Base-by-base conservation (phyloP, 1,140 invertebrate species). In the Zaprionus lachaisei region DNA sequence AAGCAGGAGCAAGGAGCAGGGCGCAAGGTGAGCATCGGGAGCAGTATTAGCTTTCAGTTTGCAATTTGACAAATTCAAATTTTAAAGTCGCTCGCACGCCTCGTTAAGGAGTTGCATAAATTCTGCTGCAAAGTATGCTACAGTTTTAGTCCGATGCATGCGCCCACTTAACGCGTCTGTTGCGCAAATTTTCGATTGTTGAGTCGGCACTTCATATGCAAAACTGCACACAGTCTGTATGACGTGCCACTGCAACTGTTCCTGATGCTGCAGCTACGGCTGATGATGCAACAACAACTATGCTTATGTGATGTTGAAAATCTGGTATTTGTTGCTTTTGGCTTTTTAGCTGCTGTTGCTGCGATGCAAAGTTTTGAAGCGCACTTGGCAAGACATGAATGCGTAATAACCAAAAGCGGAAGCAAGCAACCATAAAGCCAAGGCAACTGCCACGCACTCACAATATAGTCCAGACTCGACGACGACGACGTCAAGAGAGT, bases 361-460 rank as follows among this genome's bases (percentile, higher is more conserved):
- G 66, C 58, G 54, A 37, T 56, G 79, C 78, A 84, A 87, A 84
- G 74, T 87, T 87, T 58, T 87, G 85, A 84, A 90, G 85, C 85
- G 84, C 84, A 90, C 84, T 87, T 84, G 81, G 84, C 84, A 87
- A 87, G 84, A 87, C 84, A 87, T 87, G 84, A 87, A 87, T 87
- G 84, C 84, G 84, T 87, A 87, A 87, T 87, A 87, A 87, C 85
- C 81, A 90, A 87, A 87, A 87, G 84, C 84, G 84, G 84, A 87
- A 87, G 84, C 84, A 84, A 84, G 81, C 85, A 89, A 84, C 85
- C 83, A 90, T 83, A 84, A 87, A 81, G 81, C 65, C 85, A 84
- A 79, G 81, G 75, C 81, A 72, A 72, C 56, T 31, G 57, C 56
- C 77, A 77, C 62, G 58, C 65, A 61, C 55, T 60, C 38, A 51